Base-by-base conservation (phyloP, 2,797 vertebrate species). In the Dicrostonyx torquatus region DNA sequence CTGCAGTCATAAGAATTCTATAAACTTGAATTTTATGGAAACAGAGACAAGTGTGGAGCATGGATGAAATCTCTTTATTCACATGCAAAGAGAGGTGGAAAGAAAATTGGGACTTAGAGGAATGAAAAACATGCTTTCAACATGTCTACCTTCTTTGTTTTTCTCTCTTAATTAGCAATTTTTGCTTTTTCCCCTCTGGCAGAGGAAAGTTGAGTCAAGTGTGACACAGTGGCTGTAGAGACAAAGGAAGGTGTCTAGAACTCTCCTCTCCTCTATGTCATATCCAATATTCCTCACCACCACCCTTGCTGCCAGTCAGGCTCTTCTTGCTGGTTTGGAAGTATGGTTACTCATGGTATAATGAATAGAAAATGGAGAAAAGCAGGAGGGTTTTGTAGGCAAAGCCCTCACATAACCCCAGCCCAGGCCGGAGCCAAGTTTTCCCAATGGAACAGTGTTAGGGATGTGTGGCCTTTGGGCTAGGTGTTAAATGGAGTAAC, bases 1-100 rank as follows among this genome's bases (percentile, higher is more conserved):
- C 5, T 11, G 12, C 84, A 95, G 40, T 87, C 87, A 87, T 24
- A 22, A 84, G 45, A 91, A 76, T 76, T 75, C 83, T 43, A 70
- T 31, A 92, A 95, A 92, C 37, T 90, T 83, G 37, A 88, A 62
- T 88, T 93, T 70, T 78, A 40, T 11, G 68, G 73, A 93, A 64
- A 82, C 60, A 17, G 95, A 91, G 48, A 37, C 9, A 93, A 68
- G 14, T 53, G 73, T 37, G 45, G 22, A 78, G 43, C 29, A 18
- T 86, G 8, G 10, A 18, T 73, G 3, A 85, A 4, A 4, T 80
- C 15, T 64, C 48, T 90, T 72, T 93, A 75, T 48, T 60, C 95
- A 20, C 78, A 75, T 31, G 20, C 24, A 76, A 66, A 93, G 66
- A 83, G 24, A 78, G 18, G 18, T 80, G 45, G 72, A 66, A 92